These are phyloP conservation scores for Salvator merianae DNA, from an alignment of 2,113 vertebrate species.

Conservation along the genomic window DNA sequence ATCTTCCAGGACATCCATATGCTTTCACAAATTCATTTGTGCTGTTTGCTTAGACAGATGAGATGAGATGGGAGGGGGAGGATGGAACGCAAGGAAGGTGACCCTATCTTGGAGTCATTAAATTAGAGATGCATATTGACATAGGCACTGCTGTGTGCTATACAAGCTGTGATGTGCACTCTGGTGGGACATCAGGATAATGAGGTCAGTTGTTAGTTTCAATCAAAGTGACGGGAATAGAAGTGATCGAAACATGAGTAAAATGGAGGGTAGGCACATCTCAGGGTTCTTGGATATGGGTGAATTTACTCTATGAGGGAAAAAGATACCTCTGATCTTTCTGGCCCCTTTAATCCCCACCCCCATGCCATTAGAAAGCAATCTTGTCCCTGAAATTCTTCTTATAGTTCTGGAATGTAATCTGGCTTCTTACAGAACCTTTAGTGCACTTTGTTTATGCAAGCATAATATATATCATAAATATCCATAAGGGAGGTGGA, in stretches of 20 bases:
- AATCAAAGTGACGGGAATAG: conserved; percentile 40
- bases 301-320: background rate
- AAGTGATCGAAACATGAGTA: conserved; percentile 27
- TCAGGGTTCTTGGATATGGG: background rate
- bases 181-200: background rate
- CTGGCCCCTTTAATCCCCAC: conserved; percentile 17
- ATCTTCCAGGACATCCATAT: background rate
- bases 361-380: background rate
- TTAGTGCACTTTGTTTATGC: background rate
- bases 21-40: conserved; percentile 8
- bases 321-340: conserved; percentile 16
- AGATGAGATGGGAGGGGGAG: conserved; percentile 15
- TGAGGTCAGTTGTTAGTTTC: conserved; percentile 40
- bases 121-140: conserved; percentile 29
- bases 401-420: background rate
- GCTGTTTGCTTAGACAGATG: conserved; percentile 20
- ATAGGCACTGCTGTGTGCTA: conserved; percentile 28
- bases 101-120: conserved; percentile 36
- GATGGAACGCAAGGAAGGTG: conserved; percentile 7
- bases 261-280: conserved; percentile 12
- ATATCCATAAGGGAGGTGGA: background rate
- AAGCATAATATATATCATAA: background rate
- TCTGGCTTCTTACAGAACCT: background rate
- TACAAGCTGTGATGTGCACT: background rate
- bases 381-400: background rate